A percentile compares a stretch with the other conserved stretches of the same genome.
phyloP scores from a whole-genome alignment of 2,113 vertebrate genomes.

The Sylvia atricapilla region DNA sequence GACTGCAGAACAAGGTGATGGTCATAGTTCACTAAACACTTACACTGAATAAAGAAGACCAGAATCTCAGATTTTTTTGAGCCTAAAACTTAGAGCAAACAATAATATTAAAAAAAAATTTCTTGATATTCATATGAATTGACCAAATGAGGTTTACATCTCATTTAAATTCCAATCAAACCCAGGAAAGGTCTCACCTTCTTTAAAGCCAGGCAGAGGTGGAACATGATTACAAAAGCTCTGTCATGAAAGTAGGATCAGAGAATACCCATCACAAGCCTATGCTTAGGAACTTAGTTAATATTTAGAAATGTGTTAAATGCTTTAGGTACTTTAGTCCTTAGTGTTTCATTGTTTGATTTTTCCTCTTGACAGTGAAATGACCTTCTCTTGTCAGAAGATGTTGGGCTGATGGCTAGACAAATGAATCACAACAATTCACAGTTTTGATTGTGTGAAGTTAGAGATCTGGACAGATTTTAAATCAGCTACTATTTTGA shows the following conservation, averaged over 20 bases:
- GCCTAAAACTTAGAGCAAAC: not conserved
- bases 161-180: not conserved
- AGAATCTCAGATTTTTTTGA: not conserved
- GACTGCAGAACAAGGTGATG: not conserved
- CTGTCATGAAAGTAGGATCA: not conserved
- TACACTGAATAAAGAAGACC: not conserved
- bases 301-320: not conserved
- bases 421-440: not conserved
- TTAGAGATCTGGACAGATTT: not conserved
- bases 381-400: not conserved
- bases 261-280: not conserved
- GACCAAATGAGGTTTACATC: not conserved
- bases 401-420: not conserved
- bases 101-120: not conserved
- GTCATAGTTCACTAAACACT: not conserved
- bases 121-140: not conserved
- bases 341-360: not conserved
- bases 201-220: not conserved
- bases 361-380: not conserved
- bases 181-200: not conserved
- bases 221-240: not conserved
- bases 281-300: not conserved
- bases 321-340: not conserved
- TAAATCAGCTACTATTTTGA: not conserved
- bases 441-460: not conserved